Percentiles rank a stretch among this genome's conserved stretches.
These are phyloP conservation scores for Lagocephalus sceleratus DNA, from an alignment of 2,797 vertebrate genomes.

Conservation along the genomic window DNA sequence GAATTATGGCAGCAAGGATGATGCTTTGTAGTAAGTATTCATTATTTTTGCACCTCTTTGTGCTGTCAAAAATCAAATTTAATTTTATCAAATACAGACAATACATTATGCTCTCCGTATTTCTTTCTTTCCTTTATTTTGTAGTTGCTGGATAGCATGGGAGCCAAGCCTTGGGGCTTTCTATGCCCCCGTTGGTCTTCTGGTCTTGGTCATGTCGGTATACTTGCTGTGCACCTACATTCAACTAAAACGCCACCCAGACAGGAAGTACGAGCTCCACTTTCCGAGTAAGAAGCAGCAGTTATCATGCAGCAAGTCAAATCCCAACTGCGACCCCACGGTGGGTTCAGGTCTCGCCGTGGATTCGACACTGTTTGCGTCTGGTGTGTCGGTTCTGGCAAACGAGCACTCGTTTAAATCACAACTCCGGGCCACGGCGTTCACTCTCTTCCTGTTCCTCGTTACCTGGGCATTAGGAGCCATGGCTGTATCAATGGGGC, in stretches of 20 bases:
- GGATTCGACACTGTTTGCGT: constrained; percentile 61
- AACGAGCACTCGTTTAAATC: constrained; percentile 96
- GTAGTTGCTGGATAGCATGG: constrained; percentile 98
- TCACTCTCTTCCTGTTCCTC: constrained; percentile 89
- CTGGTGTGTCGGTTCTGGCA: constrained; percentile 80
- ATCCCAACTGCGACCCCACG: constrained; percentile 25
- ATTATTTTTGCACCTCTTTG: not conserved
- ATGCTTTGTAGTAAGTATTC: constrained; percentile 85
- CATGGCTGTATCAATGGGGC: constrained; percentile 88
- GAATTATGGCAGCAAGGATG: constrained; percentile 89
- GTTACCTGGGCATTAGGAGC: constrained; percentile 94
- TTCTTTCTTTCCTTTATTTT: too few species aligned
- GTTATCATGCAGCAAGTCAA: constrained; percentile 42
- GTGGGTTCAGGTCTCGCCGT: constrained; percentile 15
- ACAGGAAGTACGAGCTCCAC: constrained; percentile 89
- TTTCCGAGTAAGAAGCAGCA: constrained; percentile 82
- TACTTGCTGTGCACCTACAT: constrained; percentile 89
- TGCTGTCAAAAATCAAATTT: not conserved
- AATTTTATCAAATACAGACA: too few species aligned
- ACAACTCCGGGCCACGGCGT: constrained; percentile 88
- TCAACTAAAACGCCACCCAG: constrained; percentile 87
- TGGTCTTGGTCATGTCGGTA: constrained; percentile 84
- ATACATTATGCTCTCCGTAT: too few species aligned
- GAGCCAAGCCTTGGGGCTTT: constrained; percentile 93
- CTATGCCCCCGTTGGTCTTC: constrained; percentile 85